Percentiles rank a stretch among this genome's conserved stretches.
These are phyloP conservation scores for Caenorhabditis brenneri DNA, from an alignment of 1,140 invertebrate species.

Conservation along the genomic window DNA sequence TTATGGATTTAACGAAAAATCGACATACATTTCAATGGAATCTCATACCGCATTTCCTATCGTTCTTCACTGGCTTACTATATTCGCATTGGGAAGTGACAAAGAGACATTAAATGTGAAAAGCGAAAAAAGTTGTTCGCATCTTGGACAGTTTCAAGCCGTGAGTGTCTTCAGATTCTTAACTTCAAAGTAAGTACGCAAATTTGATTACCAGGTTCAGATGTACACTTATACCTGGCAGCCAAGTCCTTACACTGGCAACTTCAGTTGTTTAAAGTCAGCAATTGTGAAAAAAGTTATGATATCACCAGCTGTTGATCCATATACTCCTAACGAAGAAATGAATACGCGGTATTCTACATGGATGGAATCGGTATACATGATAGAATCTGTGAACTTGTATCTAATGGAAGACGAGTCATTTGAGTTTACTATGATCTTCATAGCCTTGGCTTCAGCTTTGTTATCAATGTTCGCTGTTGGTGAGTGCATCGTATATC, in stretches of 20 bases:
- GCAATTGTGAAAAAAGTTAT: constrained; percentile 14
- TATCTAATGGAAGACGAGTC: constrained; percentile 11
- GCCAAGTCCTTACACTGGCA: constrained; percentile 4
- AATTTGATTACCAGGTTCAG: background rate
- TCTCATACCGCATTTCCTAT: background rate
- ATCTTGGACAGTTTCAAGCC: constrained; percentile 13
- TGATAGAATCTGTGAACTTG: background rate
- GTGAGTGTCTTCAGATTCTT: background rate
- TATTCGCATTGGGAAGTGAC: constrained; percentile 24
- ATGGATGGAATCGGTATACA: constrained; percentile 32
- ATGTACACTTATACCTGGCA: constrained; percentile 29
- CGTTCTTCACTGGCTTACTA: constrained; percentile 1
- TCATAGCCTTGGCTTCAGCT: background rate
- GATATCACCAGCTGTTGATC: constrained; percentile 11
- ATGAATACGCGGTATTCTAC: constrained; percentile 13
- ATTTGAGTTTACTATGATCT: constrained; percentile 15
- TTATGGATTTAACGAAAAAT: constrained; percentile 9
- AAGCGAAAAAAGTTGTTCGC: constrained; percentile 24
- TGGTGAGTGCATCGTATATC: background rate
- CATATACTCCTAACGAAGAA: background rate
- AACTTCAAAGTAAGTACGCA: too few species aligned
- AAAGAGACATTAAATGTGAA: constrained; percentile 38
- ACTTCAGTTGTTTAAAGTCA: background rate
- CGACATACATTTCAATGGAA: constrained; percentile 34
- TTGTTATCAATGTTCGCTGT: constrained; percentile 28